Conservation (phyloP, 2,113 vertebrate species). For the Caranx ignobilis region DNA sequence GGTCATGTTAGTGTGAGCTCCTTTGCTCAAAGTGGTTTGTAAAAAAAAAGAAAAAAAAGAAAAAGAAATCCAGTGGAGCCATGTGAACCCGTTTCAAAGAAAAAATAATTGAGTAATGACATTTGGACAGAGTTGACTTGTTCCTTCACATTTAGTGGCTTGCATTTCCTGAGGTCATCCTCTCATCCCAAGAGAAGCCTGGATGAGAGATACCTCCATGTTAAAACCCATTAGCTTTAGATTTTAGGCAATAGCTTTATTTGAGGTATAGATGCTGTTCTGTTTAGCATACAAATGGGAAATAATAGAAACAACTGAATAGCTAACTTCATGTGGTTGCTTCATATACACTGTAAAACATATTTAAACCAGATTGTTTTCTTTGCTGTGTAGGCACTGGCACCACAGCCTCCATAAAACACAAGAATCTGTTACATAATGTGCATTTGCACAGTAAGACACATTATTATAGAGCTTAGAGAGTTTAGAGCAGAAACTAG, state of each 20-base stretch:
- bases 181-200: conserved; percentile 26
- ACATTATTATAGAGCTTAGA: background rate
- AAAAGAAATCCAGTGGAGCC: conserved; percentile 28
- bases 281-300: background rate
- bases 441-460: background rate
- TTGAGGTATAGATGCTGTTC: background rate
- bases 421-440: background rate
- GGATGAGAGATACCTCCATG: conserved; percentile 9
- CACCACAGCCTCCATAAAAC: background rate
- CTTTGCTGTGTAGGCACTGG: background rate
- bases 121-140: conserved; percentile 41
- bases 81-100: conserved; percentile 57
- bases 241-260: background rate
- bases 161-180: conserved; percentile 18
- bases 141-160: conserved; percentile 14
- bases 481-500: background rate
- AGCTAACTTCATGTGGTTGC: background rate
- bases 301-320: background rate
- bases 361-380: background rate
- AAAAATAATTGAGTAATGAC: conserved; percentile 42
- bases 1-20: conserved; percentile 34
- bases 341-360: background rate
- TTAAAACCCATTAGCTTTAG: background rate
- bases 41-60: conserved; percentile 33
- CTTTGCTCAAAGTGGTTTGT: conserved; percentile 33